phyloP scores from a whole-genome alignment of 2,797 vertebrate genomes.

The Argentina silus region DNA sequence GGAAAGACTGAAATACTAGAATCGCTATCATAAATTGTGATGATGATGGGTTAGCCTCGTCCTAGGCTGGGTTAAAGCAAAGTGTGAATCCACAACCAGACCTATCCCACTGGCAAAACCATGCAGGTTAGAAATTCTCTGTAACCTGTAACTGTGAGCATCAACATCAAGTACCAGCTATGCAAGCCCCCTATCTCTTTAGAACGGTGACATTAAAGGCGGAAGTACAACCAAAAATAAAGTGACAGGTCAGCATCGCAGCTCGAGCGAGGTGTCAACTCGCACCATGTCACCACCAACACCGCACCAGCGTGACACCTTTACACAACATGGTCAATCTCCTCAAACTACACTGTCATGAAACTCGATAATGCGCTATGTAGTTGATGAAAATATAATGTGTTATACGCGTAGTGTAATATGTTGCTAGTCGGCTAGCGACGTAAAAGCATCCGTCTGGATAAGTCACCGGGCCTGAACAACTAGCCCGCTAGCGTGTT shows the following conservation, averaged over 20 bases:
- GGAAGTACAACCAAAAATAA: constrained; percentile 9
- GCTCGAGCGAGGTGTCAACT: constrained; percentile 26
- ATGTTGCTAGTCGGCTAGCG: neutral
- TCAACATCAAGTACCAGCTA: too few species aligned
- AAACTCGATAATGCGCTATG: neutral
- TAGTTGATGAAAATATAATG: neutral
- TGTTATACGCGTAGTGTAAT: neutral
- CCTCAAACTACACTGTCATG: neutral
- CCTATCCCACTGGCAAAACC: too few species aligned
- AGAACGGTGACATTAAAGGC: neutral
- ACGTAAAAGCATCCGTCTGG: neutral
- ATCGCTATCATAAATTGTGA: too few species aligned
- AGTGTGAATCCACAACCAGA: too few species aligned
- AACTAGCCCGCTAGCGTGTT: neutral
- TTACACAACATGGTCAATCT: neutral
- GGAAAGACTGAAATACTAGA: too few species aligned
- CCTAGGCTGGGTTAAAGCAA: too few species aligned
- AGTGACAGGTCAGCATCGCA: constrained; percentile 24
- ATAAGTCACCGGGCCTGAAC: neutral
- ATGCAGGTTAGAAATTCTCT: too few species aligned
- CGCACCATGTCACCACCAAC: neutral
- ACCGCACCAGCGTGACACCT: neutral
- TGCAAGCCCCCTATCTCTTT: neutral
- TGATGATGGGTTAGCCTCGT: too few species aligned
- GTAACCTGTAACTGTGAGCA: too few species aligned